phyloP scores from a whole-genome alignment of 2,888 invertebrate genomes.

The Cristatella mucedo region DNA sequence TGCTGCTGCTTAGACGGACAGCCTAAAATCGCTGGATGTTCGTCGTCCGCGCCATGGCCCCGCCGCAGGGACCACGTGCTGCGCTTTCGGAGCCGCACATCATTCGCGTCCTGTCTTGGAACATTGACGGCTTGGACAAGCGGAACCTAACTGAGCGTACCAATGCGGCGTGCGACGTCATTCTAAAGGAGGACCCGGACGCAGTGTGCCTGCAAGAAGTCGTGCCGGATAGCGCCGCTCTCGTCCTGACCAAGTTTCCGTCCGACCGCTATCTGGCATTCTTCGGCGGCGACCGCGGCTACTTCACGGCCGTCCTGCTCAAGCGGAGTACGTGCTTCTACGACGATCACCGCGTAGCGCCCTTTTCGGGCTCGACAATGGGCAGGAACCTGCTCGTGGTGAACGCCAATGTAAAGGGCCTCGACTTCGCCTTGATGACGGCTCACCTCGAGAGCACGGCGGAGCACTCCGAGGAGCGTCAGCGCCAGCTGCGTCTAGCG shows the following conservation, averaged over 20 bases:
- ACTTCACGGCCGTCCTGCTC: conserved; percentile 41
- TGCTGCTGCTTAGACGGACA: no score
- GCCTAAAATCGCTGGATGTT: no score
- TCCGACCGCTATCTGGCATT: conserved; percentile 16
- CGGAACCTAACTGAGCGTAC: conserved; percentile 41
- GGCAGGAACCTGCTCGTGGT: conserved; percentile 39
- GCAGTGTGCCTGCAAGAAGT: conserved; percentile 48
- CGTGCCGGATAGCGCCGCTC: conserved; percentile 37
- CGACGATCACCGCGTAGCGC: conserved; percentile 38
- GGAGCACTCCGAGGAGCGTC: conserved; percentile 39
- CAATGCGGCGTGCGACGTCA: conserved; percentile 41
- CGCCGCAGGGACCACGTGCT: conserved; percentile 16
- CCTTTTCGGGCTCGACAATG: conserved; percentile 42
- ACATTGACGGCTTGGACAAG: conserved; percentile 46
- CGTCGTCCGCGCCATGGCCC: no score
- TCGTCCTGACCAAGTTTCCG: conserved; percentile 33
- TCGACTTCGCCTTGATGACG: conserved; percentile 41
- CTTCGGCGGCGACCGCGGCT: conserved; percentile 24
- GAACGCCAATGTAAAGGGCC: conserved; percentile 22
- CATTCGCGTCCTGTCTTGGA: conserved; percentile 44
- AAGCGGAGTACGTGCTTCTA: conserved; percentile 35
- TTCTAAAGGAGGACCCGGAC: conserved; percentile 43
- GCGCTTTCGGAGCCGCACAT: conserved; percentile 21
- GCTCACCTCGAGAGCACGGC: conserved; percentile 47
- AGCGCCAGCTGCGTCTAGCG: conserved; percentile 37